These are phyloP conservation scores for Stichopus chloronotus DNA, from an alignment of 35 echinoderm and acorn worm species.

Conservation along the genomic window DNA sequence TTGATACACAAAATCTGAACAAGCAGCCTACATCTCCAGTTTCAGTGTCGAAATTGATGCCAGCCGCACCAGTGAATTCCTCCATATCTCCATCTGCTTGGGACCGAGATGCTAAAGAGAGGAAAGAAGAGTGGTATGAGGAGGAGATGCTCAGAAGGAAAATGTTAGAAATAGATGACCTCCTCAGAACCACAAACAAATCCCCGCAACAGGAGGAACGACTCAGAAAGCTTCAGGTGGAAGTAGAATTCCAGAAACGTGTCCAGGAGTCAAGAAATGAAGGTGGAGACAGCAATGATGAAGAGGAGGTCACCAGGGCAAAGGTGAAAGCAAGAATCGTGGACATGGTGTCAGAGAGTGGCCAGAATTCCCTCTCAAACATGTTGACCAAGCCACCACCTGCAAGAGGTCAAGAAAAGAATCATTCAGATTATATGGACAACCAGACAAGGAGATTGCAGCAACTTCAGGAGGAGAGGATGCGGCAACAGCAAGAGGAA, in stretches of 20 bases:
- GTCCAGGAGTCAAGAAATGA: constrained; percentile 71
- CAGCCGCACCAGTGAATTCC: background rate
- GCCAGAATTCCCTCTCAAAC: constrained; percentile 14
- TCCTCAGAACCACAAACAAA: constrained; percentile 57
- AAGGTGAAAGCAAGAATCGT: constrained; percentile 55
- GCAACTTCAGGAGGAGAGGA: constrained; percentile 62
- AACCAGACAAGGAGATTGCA: constrained; percentile 11
- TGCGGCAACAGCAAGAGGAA: constrained; percentile 64
- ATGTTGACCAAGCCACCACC: constrained; percentile 41
- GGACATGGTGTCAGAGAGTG: constrained; percentile 46
- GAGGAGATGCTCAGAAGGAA: constrained; percentile 64
- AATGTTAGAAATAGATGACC: constrained; percentile 73
- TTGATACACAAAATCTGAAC: constrained; percentile 1
- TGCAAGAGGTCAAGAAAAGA: constrained; percentile 30
- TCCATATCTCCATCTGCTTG: constrained; percentile 76
- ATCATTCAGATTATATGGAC: constrained; percentile 45
- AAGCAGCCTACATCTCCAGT: background rate
- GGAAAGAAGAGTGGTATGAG: constrained; percentile 72
- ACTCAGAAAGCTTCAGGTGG: constrained; percentile 78
- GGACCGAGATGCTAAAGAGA: constrained; percentile 78
- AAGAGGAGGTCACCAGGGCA: constrained; percentile 37
- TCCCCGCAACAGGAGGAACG: constrained; percentile 85
- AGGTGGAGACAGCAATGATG: constrained; percentile 70
- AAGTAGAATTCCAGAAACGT: constrained; percentile 83
- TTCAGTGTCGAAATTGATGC: constrained; percentile 46